A percentile compares a stretch with the other conserved stretches of the same genome.
phyloP scores from a whole-genome alignment of 2,888 invertebrate species.

The Brenthis daphne region DNA sequence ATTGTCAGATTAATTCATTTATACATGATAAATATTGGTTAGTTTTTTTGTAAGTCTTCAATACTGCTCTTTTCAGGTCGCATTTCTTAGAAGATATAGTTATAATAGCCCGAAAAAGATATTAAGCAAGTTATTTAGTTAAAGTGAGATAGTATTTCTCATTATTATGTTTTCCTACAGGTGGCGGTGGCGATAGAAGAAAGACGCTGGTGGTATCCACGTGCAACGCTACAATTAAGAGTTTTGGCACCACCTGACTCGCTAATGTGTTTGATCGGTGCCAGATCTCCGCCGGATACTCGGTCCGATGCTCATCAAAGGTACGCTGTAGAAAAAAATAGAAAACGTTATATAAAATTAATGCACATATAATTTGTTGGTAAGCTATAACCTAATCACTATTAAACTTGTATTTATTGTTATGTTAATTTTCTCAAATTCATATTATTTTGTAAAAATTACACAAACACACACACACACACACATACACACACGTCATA shows the following conservation, averaged over 20 bases:
- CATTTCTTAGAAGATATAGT: conserved; percentile 83
- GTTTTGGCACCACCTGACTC: conserved; percentile 84
- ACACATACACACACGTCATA: too few species aligned
- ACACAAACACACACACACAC: too few species aligned
- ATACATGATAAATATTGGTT: conserved; percentile 80
- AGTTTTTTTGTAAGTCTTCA: conserved; percentile 84
- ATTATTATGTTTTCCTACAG: conserved; percentile 52
- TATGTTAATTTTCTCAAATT: too few species aligned
- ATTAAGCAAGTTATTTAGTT: too few species aligned
- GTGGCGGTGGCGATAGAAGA: conserved; percentile 84
- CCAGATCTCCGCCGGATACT: conserved; percentile 79
- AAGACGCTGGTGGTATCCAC: conserved; percentile 84
- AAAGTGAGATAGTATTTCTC: too few species aligned
- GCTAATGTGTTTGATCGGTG: conserved; percentile 84
- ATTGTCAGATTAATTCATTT: too few species aligned
- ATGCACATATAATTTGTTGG: too few species aligned
- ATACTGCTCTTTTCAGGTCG: conserved; percentile 84
- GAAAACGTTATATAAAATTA: too few species aligned
- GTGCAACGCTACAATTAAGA: conserved; percentile 81
- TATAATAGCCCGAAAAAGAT: too few species aligned
- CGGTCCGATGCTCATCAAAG: conserved; percentile 70
- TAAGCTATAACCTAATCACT: too few species aligned
- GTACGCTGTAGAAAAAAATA: conserved; percentile 48
- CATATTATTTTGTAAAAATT: too few species aligned
- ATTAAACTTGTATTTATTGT: too few species aligned